A percentile compares a stretch with the other conserved stretches of the same genome.
phyloP scores from a whole-genome alignment of 1,140 invertebrate species.

The Pseudoatta argentina region DNA sequence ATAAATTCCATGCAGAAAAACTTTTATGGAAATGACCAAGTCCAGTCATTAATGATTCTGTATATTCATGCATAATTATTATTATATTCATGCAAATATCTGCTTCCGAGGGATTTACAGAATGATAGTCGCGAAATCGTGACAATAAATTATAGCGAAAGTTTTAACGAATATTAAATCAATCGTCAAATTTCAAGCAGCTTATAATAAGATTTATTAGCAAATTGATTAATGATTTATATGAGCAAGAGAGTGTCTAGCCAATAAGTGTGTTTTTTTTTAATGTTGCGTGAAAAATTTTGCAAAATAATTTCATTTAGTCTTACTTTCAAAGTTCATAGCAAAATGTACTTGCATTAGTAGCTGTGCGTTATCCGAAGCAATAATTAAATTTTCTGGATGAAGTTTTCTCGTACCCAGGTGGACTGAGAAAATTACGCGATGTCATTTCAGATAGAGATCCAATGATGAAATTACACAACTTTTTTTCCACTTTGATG shows the following conservation, averaged over 20 bases:
- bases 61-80: not conserved
- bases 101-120: not conserved
- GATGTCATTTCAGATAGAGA: slow-evolving; percentile 10
- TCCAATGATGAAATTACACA: slow-evolving; percentile 34
- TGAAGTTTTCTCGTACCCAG: slow-evolving; percentile 10
- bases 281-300: not conserved
- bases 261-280: not conserved
- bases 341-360: slow-evolving; percentile 6
- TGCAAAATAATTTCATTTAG: slow-evolving; percentile 22
- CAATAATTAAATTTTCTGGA: slow-evolving; percentile 32
- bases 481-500: not conserved
- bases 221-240: slow-evolving; percentile 30
- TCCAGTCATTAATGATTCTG: not conserved
- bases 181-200: slow-evolving; percentile 7
- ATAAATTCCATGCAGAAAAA: not conserved
- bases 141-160: not conserved
- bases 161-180: slow-evolving; percentile 45
- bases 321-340: not conserved
- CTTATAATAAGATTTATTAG: slow-evolving; percentile 34
- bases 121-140: slow-evolving; percentile 13
- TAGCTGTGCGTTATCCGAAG: not conserved
- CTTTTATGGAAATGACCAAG: slow-evolving; percentile 11
- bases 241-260: not conserved
- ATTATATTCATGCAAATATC: not conserved
- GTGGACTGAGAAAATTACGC: slow-evolving; percentile 26